Percentiles rank a stretch among this genome's conserved stretches.
These are phyloP conservation scores for Lacerta agilis DNA, from an alignment of 2,797 vertebrate species.

Conservation along the genomic window DNA sequence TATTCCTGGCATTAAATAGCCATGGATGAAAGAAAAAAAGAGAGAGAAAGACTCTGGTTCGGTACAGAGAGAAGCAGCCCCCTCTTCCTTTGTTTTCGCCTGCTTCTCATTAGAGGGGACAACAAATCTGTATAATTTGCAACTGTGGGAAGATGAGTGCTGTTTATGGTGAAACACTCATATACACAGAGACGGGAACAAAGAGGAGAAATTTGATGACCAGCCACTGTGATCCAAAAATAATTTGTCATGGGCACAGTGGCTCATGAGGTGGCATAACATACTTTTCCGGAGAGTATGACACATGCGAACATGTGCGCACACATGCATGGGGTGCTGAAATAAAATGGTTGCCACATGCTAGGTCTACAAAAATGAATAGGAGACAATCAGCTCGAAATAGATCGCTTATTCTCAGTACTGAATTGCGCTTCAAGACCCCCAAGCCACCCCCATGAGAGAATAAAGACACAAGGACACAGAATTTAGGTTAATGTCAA, in stretches of 20 bases:
- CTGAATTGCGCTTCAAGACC: neutral
- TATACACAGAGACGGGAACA: conserved; percentile 2
- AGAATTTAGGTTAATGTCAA: no score
- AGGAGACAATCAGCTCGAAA: neutral
- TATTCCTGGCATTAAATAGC: neutral
- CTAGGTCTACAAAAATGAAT: neutral
- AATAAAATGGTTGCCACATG: conserved; percentile 16
- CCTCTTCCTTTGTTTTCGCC: conserved; percentile 4
- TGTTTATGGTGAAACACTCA: conserved; percentile 16
- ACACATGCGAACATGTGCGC: neutral
- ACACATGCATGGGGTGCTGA: neutral
- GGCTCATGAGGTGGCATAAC: neutral
- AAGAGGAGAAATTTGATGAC: conserved; percentile 11
- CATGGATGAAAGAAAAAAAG: neutral
- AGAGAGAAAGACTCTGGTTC: neutral
- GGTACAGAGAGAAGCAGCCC: neutral
- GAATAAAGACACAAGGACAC: no score
- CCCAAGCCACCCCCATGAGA: no score
- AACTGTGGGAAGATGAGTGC: conserved; percentile 2
- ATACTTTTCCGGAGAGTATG: neutral
- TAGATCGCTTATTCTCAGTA: neutral
- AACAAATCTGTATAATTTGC: conserved; percentile 25
- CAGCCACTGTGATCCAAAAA: conserved; percentile 42
- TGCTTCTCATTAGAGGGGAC: conserved; percentile 15
- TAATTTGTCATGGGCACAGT: neutral